phyloP scores from a whole-genome alignment of 2,113 vertebrate species.

The Peromyscus polionotus region DNA sequence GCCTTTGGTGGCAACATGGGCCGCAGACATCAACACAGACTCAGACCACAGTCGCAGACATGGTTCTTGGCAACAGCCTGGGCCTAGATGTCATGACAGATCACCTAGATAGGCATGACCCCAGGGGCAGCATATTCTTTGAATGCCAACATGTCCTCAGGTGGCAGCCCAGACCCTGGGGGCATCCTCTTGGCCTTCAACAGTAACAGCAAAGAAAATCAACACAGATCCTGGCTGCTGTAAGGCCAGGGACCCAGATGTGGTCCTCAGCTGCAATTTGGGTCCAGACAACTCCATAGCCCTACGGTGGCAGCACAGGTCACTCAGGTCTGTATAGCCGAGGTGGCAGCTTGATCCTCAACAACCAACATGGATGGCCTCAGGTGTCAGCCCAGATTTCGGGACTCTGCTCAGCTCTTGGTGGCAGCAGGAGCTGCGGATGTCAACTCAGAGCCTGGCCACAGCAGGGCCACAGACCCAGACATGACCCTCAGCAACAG shows the following conservation, averaged over 20 bases:
- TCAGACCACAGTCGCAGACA: background rate
- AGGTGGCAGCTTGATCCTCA: no score
- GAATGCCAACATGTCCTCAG: no score
- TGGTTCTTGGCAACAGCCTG: background rate
- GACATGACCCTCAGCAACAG: background rate
- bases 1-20: background rate
- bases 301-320: no score
- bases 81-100: background rate
- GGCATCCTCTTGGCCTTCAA: no score
- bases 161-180: no score
- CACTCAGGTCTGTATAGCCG: no score
- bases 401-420: accelerated
- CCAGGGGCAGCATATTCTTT: background rate
- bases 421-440: background rate
- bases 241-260: no score
- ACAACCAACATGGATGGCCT: no score
- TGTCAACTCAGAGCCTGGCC: background rate
- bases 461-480: background rate
- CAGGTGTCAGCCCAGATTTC: background rate
- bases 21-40: background rate
- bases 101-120: background rate
- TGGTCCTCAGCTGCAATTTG: no score
- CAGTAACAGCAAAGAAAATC: no score
- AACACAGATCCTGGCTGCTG: no score
- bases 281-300: no score